Base-by-base conservation (phyloP, 2,797 vertebrate genomes). In the Catamblyrhynchus diadema region DNA sequence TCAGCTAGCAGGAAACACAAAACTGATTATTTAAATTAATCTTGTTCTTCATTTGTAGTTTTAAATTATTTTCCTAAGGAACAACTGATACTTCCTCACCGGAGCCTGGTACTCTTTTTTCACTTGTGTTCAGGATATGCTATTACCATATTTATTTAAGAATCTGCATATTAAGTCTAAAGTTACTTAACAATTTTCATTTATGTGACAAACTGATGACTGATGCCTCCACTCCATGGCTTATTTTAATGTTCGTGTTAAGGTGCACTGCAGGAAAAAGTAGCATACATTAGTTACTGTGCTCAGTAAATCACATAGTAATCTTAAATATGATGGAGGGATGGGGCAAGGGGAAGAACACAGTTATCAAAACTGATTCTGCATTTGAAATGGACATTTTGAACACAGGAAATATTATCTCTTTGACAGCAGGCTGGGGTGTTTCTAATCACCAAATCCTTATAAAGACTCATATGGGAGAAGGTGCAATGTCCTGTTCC, bases 21-120 rank as follows among this genome's bases (percentile, higher is more conserved):
- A 90, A 74, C 27, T 89, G 75, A 94, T 95, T 91, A 83, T 90
- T 94, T 91, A 88, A 92, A 95, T 92, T 80, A 94, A 81, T 71
- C 93, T 88, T 82, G 53, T 81, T 92, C 87, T 91, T 78, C 61
- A 88, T 87, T 95, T 88, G 57, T 91, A 83, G 25, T 81, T 89
- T 91, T 91, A 0, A 90, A 92, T 92, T 81, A 83, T 83, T 94
- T 94, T 96, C 50, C 57, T 44, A 62, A 90, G 80, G 85, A 95
- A 90, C 57, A 80, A 86, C 65, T 51, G 79, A 41, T 62, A 44
- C 30, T 69, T 81, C 78, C 66, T 94, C 5, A 3, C 64, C 2
- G 2, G 57, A 91, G 54, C 61, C 57, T 59, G 24, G 32, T 64
- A 69, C 45, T 88, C 45, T 91, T 82, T 82, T 77, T 57, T 77